These are phyloP conservation scores for Chrysolina haemoptera DNA, from an alignment of 2,888 invertebrate species.

Conservation along the genomic window DNA sequence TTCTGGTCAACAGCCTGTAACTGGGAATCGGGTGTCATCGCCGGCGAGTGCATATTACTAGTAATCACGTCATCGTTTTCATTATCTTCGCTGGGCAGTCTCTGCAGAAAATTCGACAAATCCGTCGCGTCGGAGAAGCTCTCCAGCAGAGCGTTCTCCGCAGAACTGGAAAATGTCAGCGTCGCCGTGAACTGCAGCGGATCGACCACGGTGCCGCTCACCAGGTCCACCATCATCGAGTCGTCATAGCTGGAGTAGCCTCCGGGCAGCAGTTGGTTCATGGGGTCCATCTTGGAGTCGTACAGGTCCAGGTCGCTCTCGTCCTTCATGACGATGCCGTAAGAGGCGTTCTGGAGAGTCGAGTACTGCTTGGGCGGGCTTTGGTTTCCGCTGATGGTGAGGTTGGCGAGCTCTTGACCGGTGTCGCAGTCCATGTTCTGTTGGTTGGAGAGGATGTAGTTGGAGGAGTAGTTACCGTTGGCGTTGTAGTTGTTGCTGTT, in stretches of 20 bases:
- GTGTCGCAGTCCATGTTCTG: slow-evolving; percentile 85
- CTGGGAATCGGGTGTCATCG: slow-evolving; percentile 79
- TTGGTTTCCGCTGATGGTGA: slow-evolving; percentile 71
- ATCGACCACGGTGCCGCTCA: slow-evolving; percentile 82
- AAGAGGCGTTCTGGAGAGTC: slow-evolving; percentile 85
- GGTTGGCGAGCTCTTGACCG: slow-evolving; percentile 74
- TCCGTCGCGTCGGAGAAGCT: slow-evolving; percentile 86
- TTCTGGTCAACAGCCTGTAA: slow-evolving; percentile 71
- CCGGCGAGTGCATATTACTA: slow-evolving; percentile 81
- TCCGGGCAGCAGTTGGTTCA: slow-evolving; percentile 75
- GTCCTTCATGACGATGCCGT: slow-evolving; percentile 81
- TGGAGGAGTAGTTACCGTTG: slow-evolving; percentile 76
- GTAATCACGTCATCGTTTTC: slow-evolving; percentile 75
- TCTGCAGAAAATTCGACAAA: slow-evolving; percentile 81
- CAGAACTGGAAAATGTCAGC: slow-evolving; percentile 83
- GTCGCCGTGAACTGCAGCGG: slow-evolving; percentile 88
- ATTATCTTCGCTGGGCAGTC: slow-evolving; percentile 75
- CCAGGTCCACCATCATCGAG: slow-evolving; percentile 87
- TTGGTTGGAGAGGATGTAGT: slow-evolving; percentile 79
- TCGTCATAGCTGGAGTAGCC: slow-evolving; percentile 74
- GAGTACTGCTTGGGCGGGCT: slow-evolving; percentile 78
- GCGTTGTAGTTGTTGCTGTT: slow-evolving; percentile 80
- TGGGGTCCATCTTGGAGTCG: slow-evolving; percentile 81
- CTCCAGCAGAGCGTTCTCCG: slow-evolving; percentile 84
- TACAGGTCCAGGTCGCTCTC: slow-evolving; percentile 83